Conservation (phyloP, 2,113 vertebrate genomes). For the Nycticorax nycticorax region DNA sequence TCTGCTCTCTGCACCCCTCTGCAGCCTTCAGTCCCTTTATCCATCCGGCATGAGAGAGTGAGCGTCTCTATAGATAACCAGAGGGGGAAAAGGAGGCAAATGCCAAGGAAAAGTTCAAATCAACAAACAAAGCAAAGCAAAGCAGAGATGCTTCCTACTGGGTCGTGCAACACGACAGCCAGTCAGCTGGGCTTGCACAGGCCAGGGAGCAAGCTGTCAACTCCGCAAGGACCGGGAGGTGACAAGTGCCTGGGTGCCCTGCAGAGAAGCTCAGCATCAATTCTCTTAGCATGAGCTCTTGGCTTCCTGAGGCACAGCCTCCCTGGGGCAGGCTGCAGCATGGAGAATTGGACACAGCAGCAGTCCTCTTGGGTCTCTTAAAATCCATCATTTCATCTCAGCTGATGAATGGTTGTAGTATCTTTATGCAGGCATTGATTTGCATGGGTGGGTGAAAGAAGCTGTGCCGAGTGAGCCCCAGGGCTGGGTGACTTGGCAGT, state of each 20-base stretch:
- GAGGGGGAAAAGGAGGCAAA: neutral
- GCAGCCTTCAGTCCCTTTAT: neutral
- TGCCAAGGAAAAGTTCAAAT: neutral
- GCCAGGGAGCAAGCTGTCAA: neutral
- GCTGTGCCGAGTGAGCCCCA: neutral
- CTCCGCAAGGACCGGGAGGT: too few relatives aligned
- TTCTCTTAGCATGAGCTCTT: neutral
- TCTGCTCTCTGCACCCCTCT: neutral
- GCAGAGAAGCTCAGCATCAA: neutral
- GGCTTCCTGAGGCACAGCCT: neutral
- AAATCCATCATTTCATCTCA: neutral
- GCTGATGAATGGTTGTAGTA: neutral
- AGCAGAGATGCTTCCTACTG: neutral
- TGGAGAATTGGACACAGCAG: neutral
- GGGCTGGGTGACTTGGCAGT: neutral
- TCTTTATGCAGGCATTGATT: neutral
- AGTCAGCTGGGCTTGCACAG: neutral
- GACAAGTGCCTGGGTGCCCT: neutral
- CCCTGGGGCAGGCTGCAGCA: neutral
- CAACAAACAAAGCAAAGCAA: neutral
- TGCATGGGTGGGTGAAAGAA: neutral
- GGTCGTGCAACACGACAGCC: fast-evolving
- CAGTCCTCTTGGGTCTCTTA: neutral
- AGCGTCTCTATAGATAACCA: neutral
- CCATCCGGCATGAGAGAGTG: neutral